Evolutionary conservation across 2,113 vertebrate genomes (phyloP).

Genomic region (Pituophis catenifer): DNA sequence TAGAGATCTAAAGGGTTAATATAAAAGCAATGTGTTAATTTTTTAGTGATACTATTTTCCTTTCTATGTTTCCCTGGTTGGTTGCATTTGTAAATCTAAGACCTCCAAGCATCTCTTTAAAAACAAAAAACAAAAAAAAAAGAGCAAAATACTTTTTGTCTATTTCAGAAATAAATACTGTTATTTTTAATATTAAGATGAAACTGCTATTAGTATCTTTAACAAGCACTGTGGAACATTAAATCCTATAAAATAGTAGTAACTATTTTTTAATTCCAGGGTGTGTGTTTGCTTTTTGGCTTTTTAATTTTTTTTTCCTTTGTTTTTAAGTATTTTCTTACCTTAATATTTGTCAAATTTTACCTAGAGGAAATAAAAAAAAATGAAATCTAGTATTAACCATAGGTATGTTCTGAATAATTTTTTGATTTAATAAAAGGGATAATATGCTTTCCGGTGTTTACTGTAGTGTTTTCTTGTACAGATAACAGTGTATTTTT

Average conservation of each 20-base stretch:
- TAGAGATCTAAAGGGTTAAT: constrained; percentile 76
- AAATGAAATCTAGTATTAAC: constrained; percentile 94
- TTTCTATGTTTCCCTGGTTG: constrained; percentile 63
- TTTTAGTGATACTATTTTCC: constrained; percentile 57
- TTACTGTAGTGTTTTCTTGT: constrained; percentile 93
- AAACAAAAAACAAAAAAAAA: constrained; percentile 49
- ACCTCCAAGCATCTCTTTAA: constrained; percentile 78
- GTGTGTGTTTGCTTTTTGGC: constrained; percentile 46
- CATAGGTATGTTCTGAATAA: constrained; percentile 77
- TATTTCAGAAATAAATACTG: constrained; percentile 81
- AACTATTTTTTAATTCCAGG: constrained; percentile 93
- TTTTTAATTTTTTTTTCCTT: constrained; percentile 62
- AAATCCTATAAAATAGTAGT: constrained; percentile 80
- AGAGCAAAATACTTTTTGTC: constrained; percentile 65
- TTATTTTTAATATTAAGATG: constrained; percentile 85
- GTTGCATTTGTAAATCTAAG: constrained; percentile 75
- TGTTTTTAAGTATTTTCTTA: constrained; percentile 91
- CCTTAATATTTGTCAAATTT: constrained; percentile 92
- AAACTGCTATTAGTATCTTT: constrained; percentile 78
- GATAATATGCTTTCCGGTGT: constrained; percentile 94
- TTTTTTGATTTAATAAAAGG: constrained; percentile 95
- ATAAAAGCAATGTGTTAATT: constrained; percentile 65
- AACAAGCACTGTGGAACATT: constrained; percentile 81
- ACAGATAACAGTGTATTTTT: constrained; percentile 98
- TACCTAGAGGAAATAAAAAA: constrained; percentile 83